Percentiles rank a stretch among this genome's conserved stretches.
Evolutionary conservation across 2,888 invertebrate genomes (phyloP).

Genomic region (Pachymerium ferrugineum): DNA sequence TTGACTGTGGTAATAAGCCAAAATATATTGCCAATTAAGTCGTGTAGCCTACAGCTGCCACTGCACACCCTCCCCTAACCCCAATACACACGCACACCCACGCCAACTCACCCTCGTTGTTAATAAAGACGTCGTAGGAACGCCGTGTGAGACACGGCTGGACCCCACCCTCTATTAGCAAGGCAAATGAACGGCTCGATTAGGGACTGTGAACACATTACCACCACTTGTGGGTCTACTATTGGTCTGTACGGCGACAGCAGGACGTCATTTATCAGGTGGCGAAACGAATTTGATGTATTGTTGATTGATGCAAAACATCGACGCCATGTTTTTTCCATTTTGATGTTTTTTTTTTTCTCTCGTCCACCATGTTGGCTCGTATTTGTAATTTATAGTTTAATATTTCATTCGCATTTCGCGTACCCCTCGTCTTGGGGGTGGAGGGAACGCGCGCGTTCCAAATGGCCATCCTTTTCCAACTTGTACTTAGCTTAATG

Average conservation of each 20-base stretch:
- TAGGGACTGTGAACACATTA: slow-evolving; percentile 24
- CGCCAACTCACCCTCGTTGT: slow-evolving; percentile 7
- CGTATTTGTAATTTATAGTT: slow-evolving; percentile 32
- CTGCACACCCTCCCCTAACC: background rate
- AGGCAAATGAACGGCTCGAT: slow-evolving; percentile 8
- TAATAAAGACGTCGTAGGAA: slow-evolving; percentile 15
- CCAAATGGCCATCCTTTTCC: slow-evolving; percentile 25
- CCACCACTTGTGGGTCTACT: slow-evolving; percentile 9
- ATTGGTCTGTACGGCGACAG: slow-evolving; percentile 2
- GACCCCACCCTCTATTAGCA: slow-evolving; percentile 27
- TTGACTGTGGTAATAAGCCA: slow-evolving; percentile 27
- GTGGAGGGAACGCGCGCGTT: slow-evolving; percentile 23
- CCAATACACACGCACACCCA: slow-evolving; percentile 5
- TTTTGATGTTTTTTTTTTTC: background rate
- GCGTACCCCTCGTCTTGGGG: slow-evolving; percentile 7
- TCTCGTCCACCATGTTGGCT: slow-evolving; percentile 9
- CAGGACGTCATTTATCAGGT: slow-evolving; percentile 23
- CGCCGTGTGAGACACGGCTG: slow-evolving; percentile 10
- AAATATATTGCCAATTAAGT: slow-evolving; percentile 27
- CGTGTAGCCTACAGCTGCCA: slow-evolving; percentile 20
- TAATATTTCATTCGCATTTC: slow-evolving; percentile 31
- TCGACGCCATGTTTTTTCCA: background rate
- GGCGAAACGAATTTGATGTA: background rate
- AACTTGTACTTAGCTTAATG: slow-evolving; percentile 27
- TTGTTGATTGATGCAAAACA: slow-evolving; percentile 13